Evolutionary conservation across 2,113 vertebrate genomes (phyloP).

Genomic region (Emydura subglobosa): DNA sequence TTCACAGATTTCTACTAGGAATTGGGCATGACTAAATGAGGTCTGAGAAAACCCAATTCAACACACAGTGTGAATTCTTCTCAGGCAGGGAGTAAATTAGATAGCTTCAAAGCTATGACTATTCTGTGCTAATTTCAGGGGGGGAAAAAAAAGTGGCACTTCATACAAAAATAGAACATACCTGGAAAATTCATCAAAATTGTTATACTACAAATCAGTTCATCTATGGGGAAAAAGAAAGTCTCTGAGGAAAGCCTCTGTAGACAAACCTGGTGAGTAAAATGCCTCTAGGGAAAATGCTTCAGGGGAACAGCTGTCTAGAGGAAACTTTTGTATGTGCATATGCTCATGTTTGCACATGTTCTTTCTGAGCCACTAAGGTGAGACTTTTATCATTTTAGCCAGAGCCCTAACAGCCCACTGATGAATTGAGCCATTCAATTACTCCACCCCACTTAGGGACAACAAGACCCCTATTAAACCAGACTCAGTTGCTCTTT

Average conservation of each 20-base stretch:
- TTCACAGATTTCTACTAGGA: neutral
- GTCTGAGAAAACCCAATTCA: neutral
- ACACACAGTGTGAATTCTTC: neutral
- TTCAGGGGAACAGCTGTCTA: neutral
- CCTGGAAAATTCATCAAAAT: neutral
- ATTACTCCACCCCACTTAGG: neutral
- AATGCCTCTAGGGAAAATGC: rapidly evolving
- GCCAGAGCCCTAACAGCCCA: neutral
- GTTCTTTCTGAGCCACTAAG: neutral
- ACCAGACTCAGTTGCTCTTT: neutral
- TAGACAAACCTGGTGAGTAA: neutral
- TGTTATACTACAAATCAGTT: neutral
- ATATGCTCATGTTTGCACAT: neutral
- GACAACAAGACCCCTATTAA: neutral
- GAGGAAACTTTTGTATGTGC: neutral
- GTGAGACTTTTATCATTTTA: neutral
- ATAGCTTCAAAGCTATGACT: neutral
- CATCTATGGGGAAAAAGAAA: neutral
- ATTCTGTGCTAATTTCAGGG: neutral
- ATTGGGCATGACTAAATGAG: neutral
- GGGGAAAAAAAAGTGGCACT: neutral
- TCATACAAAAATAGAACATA: neutral
- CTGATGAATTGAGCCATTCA: neutral
- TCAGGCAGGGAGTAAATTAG: neutral
- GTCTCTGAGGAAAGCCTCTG: neutral